These are phyloP conservation scores for Galbula dea DNA, from an alignment of 2,113 vertebrate species.

Conservation along the genomic window DNA sequence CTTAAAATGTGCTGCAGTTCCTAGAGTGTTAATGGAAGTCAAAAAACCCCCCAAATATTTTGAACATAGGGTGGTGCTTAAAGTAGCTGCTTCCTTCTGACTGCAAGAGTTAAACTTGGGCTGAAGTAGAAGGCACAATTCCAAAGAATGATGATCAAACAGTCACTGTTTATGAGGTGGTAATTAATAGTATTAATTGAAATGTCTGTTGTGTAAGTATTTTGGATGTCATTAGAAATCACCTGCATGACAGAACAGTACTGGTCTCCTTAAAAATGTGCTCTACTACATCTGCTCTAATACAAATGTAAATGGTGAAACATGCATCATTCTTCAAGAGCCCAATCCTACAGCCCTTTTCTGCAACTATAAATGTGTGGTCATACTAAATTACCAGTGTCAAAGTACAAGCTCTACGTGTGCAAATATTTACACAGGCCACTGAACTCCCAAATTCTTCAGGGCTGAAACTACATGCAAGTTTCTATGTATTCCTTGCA, in stretches of 20 bases:
- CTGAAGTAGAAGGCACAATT: background rate
- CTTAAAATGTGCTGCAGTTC: background rate
- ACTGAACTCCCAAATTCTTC: background rate
- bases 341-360: background rate
- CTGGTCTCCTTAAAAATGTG: background rate
- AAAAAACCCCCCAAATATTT: too few species aligned
- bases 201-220: background rate
- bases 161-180: background rate
- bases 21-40: background rate
- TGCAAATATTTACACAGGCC: slow-evolving; percentile 8
- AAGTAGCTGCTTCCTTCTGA: background rate
- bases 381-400: background rate
- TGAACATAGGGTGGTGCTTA: background rate
- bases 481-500: background rate
- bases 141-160: background rate
- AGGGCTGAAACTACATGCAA: background rate
- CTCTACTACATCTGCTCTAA: background rate
- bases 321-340: background rate
- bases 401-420: background rate
- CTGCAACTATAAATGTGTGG: background rate
- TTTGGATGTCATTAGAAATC: background rate
- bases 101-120: background rate
- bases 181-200: background rate
- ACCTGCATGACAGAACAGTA: background rate
- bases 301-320: too few species aligned